These are phyloP conservation scores for Epistrophella euchroma DNA, from an alignment of 2,888 invertebrate species.

Conservation along the genomic window DNA sequence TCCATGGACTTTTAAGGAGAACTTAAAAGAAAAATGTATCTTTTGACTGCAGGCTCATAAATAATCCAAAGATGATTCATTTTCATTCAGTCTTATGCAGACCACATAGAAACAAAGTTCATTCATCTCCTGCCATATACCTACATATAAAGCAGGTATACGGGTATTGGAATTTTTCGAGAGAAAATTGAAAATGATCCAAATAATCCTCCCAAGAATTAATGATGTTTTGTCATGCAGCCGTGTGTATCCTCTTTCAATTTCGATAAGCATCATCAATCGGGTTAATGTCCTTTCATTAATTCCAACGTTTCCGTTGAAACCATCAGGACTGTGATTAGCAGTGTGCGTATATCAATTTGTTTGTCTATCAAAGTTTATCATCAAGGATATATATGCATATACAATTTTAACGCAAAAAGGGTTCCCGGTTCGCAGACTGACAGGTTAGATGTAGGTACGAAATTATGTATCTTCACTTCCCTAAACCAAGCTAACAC, in stretches of 20 bases:
- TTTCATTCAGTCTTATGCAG: slow-evolving; percentile 23
- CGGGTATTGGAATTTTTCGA: slow-evolving; percentile 30
- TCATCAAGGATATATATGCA: slow-evolving; percentile 16
- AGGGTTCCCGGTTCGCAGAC: slow-evolving; percentile 52
- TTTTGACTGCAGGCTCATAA: slow-evolving; percentile 51
- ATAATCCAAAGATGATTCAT: slow-evolving; percentile 64
- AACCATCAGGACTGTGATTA: slow-evolving; percentile 60
- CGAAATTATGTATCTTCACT: slow-evolving; percentile 30
- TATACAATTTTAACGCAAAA: slow-evolving; percentile 54
- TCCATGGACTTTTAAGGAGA: slow-evolving; percentile 60
- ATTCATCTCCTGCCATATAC: slow-evolving; percentile 44
- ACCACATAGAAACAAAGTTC: slow-evolving; percentile 34
- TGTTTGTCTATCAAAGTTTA: slow-evolving; percentile 66
- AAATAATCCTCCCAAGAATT: slow-evolving; percentile 45
- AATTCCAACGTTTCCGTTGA: slow-evolving; percentile 47
- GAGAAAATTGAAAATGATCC: slow-evolving; percentile 43
- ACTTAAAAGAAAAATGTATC: slow-evolving; percentile 34
- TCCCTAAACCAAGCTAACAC: slow-evolving; percentile 40
- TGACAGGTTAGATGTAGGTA: neutral
- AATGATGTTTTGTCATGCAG: slow-evolving; percentile 51
- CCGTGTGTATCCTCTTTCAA: slow-evolving; percentile 17
- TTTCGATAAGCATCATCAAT: slow-evolving; percentile 62
- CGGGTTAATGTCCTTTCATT: slow-evolving; percentile 42
- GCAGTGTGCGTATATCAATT: slow-evolving; percentile 19
- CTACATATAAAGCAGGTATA: too few relatives aligned